Percentiles rank a stretch among this genome's conserved stretches.
Conservation (phyloP, 1,140 invertebrate species). For the Popillia japonica region DNA sequence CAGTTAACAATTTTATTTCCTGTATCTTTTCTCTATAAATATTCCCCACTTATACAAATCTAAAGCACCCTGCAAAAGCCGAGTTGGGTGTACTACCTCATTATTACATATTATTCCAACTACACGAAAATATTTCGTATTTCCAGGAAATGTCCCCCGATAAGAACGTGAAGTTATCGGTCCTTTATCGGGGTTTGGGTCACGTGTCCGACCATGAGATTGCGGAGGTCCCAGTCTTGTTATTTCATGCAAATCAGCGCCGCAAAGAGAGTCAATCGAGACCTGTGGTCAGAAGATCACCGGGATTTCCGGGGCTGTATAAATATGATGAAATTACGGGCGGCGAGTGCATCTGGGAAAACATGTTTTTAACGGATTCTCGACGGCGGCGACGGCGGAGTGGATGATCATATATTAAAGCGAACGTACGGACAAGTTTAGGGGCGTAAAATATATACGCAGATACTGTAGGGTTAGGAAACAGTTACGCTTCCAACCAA, state of each 20-base stretch:
- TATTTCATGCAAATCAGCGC: slow-evolving; percentile 32
- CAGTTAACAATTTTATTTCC: too few relatives aligned
- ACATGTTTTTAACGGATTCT: slow-evolving; percentile 11
- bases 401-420: slow-evolving; percentile 1
- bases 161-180: slow-evolving; percentile 32
- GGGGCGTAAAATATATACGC: not conserved
- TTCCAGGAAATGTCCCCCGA: slow-evolving; percentile 10
- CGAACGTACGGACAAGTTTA: not conserved
- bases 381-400: not conserved
- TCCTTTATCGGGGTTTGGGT: slow-evolving; percentile 28
- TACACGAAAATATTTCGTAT: not conserved
- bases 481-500: too few relatives aligned
- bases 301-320: slow-evolving; percentile 30
- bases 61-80: too few relatives aligned
- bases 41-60: too few relatives aligned
- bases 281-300: slow-evolving; percentile 22
- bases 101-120: too few relatives aligned
- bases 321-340: slow-evolving; percentile 28
- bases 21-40: too few relatives aligned
- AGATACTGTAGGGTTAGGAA: not conserved
- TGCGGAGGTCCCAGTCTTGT: slow-evolving; percentile 25
- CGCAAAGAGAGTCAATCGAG: slow-evolving; percentile 32
- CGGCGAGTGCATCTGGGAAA: slow-evolving; percentile 27
- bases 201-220: slow-evolving; percentile 24
- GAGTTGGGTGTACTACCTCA: too few relatives aligned